Percentiles rank a stretch among this genome's conserved stretches.
phyloP scores from a whole-genome alignment of 1,140 invertebrate genomes.

The Apis dorsata region DNA sequence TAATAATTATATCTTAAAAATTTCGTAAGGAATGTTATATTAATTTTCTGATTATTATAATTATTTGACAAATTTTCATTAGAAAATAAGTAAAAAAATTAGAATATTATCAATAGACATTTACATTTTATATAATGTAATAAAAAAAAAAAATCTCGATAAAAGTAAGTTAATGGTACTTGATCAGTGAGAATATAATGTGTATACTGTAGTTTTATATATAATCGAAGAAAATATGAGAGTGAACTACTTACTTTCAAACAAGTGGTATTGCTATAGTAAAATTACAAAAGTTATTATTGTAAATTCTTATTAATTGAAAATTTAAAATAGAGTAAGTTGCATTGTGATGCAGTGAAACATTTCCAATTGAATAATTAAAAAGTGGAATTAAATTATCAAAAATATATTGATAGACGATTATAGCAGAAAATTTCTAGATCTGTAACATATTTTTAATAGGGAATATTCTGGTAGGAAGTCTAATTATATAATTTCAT shows the following conservation, averaged over 20 bases:
- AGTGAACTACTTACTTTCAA: conserved; percentile 24
- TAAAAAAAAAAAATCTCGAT: conserved; percentile 16
- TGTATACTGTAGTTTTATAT: neutral
- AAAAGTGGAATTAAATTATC: neutral
- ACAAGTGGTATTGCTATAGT: neutral
- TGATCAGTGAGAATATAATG: neutral
- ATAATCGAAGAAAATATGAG: conserved; percentile 22
- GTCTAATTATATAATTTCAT: neutral
- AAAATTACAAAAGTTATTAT: neutral
- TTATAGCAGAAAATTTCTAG: neutral
- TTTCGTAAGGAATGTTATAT: neutral
- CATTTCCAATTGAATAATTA: neutral
- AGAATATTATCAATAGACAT: neutral
- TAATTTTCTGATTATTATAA: neutral
- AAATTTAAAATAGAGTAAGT: conserved; percentile 3
- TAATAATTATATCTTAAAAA: neutral
- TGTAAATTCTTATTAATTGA: neutral
- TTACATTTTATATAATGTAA: neutral
- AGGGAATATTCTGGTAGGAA: neutral
- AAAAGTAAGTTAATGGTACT: conserved; percentile 10
- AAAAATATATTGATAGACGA: neutral
- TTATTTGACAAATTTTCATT: neutral
- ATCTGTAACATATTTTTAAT: neutral
- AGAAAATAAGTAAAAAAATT: neutral
- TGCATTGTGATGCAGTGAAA: neutral